A percentile compares a stretch with the other conserved stretches of the same genome.
These are phyloP conservation scores for Meloidogyne exigua DNA, from an alignment of 1,140 invertebrate species.

Conservation along the genomic window DNA sequence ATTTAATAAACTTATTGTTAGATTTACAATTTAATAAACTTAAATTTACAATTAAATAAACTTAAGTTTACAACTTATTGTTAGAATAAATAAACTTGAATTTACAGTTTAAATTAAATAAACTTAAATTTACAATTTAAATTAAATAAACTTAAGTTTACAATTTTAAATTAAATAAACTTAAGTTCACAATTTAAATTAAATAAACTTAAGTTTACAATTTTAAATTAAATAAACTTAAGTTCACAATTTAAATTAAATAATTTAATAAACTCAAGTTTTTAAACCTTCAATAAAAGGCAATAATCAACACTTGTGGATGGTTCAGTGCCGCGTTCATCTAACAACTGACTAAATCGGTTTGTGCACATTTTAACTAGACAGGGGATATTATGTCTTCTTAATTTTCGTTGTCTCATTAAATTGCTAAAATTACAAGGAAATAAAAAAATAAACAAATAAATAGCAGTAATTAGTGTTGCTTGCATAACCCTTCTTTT, in stretches of 20 bases:
- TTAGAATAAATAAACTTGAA: no score
- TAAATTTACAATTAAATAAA: background rate
- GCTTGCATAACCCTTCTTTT: background rate
- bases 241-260: background rate
- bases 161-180: no score
- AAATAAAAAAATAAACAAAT: background rate
- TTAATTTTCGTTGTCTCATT: background rate
- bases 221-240: no score
- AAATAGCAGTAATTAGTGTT: background rate
- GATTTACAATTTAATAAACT: background rate
- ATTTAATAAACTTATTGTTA: no score
- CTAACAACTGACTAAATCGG: background rate
- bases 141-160: no score
- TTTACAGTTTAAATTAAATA: no score
- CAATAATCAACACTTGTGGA: constrained; percentile 10
- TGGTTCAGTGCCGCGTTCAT: constrained; percentile 5
- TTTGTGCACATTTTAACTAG: constrained; percentile 11
- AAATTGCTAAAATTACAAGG: background rate
- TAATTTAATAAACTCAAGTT: no score
- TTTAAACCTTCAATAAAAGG: constrained; percentile 7
- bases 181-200: no score
- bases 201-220: no score
- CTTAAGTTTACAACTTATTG: no score
- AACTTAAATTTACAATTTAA: no score
- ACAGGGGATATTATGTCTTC: background rate